Percentiles rank a stretch among this genome's conserved stretches.
Evolutionary conservation across 2,113 vertebrate species (phyloP).

Genomic region (Sapajus apella): DNA sequence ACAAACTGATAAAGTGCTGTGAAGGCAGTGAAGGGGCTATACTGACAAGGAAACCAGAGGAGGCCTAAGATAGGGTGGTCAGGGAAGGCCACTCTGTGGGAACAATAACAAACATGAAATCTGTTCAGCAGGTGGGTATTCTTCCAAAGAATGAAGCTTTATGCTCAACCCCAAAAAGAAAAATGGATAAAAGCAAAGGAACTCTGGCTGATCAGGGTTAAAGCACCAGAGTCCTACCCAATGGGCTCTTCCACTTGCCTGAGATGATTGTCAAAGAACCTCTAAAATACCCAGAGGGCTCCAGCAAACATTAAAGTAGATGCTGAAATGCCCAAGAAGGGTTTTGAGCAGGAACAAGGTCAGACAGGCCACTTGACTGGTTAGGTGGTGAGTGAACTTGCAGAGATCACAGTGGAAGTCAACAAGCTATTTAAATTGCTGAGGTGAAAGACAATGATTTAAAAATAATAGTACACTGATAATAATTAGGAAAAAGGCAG

Average conservation of each 20-base stretch:
- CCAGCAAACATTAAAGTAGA: background rate
- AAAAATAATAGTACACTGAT: background rate
- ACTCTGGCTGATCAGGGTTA: background rate
- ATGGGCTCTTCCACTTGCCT: background rate
- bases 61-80: background rate
- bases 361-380: background rate
- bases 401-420: background rate
- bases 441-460: background rate
- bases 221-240: background rate
- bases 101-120: background rate
- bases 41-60: background rate
- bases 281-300: background rate
- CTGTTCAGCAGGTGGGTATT: background rate
- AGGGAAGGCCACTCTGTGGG: background rate
- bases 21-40: background rate
- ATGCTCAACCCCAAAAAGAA: background rate
- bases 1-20: background rate
- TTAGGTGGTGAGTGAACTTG: background rate
- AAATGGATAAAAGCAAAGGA: background rate
- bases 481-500: background rate
- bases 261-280: background rate
- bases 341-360: background rate
- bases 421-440: background rate
- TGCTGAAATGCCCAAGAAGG: background rate
- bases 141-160: background rate